Conservation (phyloP, 2,888 invertebrate genomes). For the Bellardia bayeri region DNA sequence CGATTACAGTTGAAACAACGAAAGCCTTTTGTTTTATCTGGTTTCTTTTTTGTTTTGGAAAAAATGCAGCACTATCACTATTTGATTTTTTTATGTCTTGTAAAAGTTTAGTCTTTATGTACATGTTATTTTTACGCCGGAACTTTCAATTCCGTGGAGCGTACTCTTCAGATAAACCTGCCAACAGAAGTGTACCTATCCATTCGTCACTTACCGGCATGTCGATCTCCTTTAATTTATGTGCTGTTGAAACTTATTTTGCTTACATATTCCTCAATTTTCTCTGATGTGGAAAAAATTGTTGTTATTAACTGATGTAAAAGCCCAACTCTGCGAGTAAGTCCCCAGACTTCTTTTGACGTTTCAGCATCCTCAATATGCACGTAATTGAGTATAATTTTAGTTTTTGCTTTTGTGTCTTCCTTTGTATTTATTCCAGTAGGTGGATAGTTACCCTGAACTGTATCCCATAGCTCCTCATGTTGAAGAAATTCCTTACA, state of each 20-base stretch:
- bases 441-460: no score
- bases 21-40: conserved; percentile 21
- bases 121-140: conserved; percentile 47
- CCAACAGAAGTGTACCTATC: conserved; percentile 56
- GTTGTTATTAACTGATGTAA: conserved; percentile 26
- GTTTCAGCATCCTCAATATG: no score
- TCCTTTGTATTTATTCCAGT: no score
- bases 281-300: conserved; percentile 6
- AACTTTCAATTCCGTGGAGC: conserved; percentile 62
- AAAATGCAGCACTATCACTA: neutral
- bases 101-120: conserved; percentile 59
- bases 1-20: conserved; percentile 5
- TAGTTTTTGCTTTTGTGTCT: no score
- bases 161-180: conserved; percentile 60
- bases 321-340: conserved; percentile 47
- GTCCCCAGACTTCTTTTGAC: no score
- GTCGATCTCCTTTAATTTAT: conserved; percentile 23
- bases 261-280: conserved; percentile 39
- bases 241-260: conserved; percentile 37
- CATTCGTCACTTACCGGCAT: conserved; percentile 61
- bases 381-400: no score
- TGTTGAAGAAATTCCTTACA: no score
- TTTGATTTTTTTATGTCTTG: conserved; percentile 44
- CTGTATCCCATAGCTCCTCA: no score
- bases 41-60: conserved; percentile 18